A percentile compares a stretch with the other conserved stretches of the same genome.
Evolutionary conservation across 2,797 vertebrate species (phyloP).

Genomic region (Cheirogaleus major): DNA sequence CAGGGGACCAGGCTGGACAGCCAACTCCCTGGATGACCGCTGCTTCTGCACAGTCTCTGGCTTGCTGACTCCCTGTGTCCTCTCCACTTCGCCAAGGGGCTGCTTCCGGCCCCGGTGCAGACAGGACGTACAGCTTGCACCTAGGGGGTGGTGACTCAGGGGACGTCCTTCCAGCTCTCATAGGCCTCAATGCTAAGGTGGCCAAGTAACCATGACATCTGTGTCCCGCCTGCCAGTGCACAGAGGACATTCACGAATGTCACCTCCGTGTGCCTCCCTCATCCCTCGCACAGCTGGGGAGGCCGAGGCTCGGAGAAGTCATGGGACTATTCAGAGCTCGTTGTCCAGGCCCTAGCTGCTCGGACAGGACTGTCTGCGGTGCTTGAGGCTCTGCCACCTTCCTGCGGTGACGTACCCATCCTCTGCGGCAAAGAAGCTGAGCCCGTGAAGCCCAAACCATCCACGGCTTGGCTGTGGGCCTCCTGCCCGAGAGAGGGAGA

Average conservation of each 20-base stretch:
- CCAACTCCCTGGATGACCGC: no score
- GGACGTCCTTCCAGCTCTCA: neutral
- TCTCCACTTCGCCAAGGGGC: no score
- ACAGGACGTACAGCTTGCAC: neutral
- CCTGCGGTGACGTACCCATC: neutral
- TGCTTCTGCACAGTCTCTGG: neutral
- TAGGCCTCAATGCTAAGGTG: neutral
- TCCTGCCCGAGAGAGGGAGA: neutral
- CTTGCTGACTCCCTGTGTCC: fast-evolving
- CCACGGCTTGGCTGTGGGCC: no score
- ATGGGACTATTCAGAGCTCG: neutral
- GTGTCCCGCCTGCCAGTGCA: neutral
- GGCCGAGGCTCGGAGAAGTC: neutral
- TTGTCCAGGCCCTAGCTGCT: neutral
- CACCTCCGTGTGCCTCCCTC: neutral
- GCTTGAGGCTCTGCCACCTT: neutral
- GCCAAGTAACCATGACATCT: neutral
- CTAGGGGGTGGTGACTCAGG: fast-evolving
- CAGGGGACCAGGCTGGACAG: neutral
- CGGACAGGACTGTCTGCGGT: neutral
- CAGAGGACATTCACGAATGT: fast-evolving
- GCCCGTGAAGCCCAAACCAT: fast-evolving
- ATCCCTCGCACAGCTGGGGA: fast-evolving
- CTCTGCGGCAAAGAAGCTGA: neutral
- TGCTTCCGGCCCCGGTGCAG: neutral